Evolutionary conservation across 2,888 invertebrate species (phyloP).

Genomic region (Mesopsocus fuscifrons): DNA sequence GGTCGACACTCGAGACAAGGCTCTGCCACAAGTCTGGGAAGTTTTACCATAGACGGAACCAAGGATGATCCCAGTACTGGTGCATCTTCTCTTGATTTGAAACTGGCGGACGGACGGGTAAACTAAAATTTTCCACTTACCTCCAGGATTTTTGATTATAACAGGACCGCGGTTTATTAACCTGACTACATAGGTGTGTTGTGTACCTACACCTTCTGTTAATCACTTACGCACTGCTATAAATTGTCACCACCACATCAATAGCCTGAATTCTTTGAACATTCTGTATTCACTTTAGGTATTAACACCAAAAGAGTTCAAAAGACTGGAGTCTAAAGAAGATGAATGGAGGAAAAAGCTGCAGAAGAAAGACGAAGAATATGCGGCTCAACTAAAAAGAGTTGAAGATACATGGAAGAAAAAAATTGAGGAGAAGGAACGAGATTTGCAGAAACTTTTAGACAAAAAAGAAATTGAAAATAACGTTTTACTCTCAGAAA

Average conservation of each 20-base stretch:
- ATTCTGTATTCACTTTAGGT: slow-evolving; percentile 16
- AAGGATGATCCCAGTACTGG: slow-evolving; percentile 21
- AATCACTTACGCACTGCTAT: too few relatives aligned
- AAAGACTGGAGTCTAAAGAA: slow-evolving; percentile 38
- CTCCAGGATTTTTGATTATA: neutral
- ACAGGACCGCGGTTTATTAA: neutral
- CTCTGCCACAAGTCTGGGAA: slow-evolving; percentile 27
- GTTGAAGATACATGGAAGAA: slow-evolving; percentile 18
- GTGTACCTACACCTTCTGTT: too few relatives aligned
- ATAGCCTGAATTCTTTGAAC: too few relatives aligned
- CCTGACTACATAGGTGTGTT: too few relatives aligned
- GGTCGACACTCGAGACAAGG: slow-evolving; percentile 28
- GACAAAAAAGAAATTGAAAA: slow-evolving; percentile 37
- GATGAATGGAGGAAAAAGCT: slow-evolving; percentile 36
- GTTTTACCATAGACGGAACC: slow-evolving; percentile 23
- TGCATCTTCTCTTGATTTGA: slow-evolving; percentile 23
- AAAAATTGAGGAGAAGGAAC: slow-evolving; percentile 13
- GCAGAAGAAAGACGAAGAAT: slow-evolving; percentile 19
- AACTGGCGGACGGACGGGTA: slow-evolving; percentile 23
- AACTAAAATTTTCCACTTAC: slow-evolving; percentile 12
- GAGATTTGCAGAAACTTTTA: slow-evolving; percentile 28
- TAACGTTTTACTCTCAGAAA: slow-evolving; percentile 32
- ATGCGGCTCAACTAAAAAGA: slow-evolving; percentile 17
- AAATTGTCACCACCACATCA: too few relatives aligned
- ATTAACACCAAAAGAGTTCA: slow-evolving; percentile 19